Evolutionary conservation across 2,797 vertebrate genomes (phyloP), one percentile per base, ranked within the genome.

Genomic region (Trachops cirrhosus): DNA sequence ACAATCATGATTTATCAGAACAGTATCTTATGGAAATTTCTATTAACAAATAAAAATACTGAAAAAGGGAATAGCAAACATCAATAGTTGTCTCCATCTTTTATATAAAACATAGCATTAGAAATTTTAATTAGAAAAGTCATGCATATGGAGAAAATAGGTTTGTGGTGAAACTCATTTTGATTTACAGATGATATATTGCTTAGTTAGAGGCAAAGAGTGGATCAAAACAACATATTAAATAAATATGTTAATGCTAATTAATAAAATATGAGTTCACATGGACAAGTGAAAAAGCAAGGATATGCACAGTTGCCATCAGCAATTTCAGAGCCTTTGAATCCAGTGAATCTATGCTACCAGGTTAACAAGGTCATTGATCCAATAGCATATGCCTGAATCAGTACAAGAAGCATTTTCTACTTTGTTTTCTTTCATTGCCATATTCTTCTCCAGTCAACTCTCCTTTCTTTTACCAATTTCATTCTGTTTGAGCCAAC

Each of bases 51-150:
- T 29, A 86, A 94, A 59, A 90, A 19, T 57, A 62, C 34, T 54
- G n/a, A 59, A 73, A 96, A 75, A 2, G 39, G 15, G 21, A 85
- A 46, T 0, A 71, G 39, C 29, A 50, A 90, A 73, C 15, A 29
- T 22, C 41, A 84, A 59, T 8, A 34, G 12, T 44, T 95, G 12
- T 91, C 37, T 78, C 67, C 73, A 84, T 82, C 9, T 48, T 21
- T 73, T 86, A 37, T 3, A 57, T n/a, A 26, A 46, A 96, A 71
- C 0, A 44, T 5, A 48, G 26, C 22, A 32, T 64, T 54, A 78
- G 54, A 80, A 71, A 39, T 92, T 87, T 68, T 71, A 77, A 85
- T 95, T 90, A 71, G 39, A 83, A 89, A 95, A 22, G n/a, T 89
- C 57, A 71, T 44, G n/a, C 64, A 41, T 37, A 5, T 68, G 92